Percentiles rank a stretch among this genome's conserved stretches.
phyloP scores from a whole-genome alignment of 2,113 vertebrate species.

The Cacatua alba region DNA sequence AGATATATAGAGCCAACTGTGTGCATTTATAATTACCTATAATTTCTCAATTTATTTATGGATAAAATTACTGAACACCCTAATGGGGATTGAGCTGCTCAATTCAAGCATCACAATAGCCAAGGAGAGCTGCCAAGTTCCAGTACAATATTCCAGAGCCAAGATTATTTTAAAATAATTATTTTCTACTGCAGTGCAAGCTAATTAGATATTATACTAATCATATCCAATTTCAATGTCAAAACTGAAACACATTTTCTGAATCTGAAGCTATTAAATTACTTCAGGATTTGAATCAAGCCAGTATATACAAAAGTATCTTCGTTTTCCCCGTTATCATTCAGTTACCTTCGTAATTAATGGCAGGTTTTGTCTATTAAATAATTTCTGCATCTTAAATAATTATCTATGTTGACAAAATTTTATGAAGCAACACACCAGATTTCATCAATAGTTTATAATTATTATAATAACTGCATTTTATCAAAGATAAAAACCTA shows the following conservation, averaged over 20 bases:
- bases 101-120: not conserved
- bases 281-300: not conserved
- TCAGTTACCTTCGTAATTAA: not conserved
- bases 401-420: not conserved
- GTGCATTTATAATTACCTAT: constrained; percentile 21
- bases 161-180: not conserved
- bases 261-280: not conserved
- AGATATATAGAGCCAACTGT: not conserved
- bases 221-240: not conserved
- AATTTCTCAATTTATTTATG: constrained; percentile 23
- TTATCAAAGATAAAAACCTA: not conserved
- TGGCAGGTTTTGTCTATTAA: not conserved
- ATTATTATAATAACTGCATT: not conserved
- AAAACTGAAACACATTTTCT: not conserved
- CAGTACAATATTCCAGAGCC: not conserved
- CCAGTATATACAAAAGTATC: not conserved
- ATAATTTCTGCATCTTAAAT: not conserved
- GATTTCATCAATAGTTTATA: not conserved
- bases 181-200: not conserved
- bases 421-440: not conserved
- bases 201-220: not conserved
- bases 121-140: constrained; percentile 7
- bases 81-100: not conserved
- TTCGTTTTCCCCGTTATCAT: not conserved
- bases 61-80: constrained; percentile 12